Base-by-base conservation (phyloP, 2,113 vertebrate genomes). In the Sapayoa aenigma region DNA sequence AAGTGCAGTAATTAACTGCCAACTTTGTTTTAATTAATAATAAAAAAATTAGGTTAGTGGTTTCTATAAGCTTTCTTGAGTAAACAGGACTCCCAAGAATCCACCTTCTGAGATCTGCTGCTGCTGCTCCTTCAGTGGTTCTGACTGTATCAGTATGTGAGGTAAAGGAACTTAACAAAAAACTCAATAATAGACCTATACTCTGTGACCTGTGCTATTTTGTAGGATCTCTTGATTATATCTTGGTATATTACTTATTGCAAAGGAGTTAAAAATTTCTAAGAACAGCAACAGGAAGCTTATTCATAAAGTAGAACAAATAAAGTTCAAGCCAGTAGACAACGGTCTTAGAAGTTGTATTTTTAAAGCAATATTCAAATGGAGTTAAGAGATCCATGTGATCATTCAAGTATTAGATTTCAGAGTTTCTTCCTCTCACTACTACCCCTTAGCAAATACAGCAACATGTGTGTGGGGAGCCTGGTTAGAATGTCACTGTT, bases 31-130 rank as follows among this genome's bases (percentile, higher is more conserved):
- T 76, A 91, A 91, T 84, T 81, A 75, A 67, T 69, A 62, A 72
- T 50, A 6, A 69, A 90, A 86, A 93, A 72, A 89, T 35, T 0
- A 67, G 8, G 14, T 55, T 65, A 87, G 31, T 82, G 39, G 15
- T 53, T 95, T 28, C 47, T 88, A 86, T 9, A 84, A 71, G 18
- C 6, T 78, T 89, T 90, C 53, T 73, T 96, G 37, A 95, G 79
- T 76, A 96, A 94, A 91, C 15, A 53, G 31, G 49, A 87, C 56
- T 96, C 88, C 58, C 46, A 79, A 94, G 79, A 97, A 94, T 41
- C 53, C 17, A 65, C 24, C 31, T 63, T 68, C 79, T 59, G 74
- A 93, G 58, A 90, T 81, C 27, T 71, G 68, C 56, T 85, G 75
- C 88, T 94, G 20, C 63, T 85, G 75, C 88, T 94, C 18, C 63